Conservation (phyloP, 2,113 vertebrate genomes). For the Chloroceryle aenea region DNA sequence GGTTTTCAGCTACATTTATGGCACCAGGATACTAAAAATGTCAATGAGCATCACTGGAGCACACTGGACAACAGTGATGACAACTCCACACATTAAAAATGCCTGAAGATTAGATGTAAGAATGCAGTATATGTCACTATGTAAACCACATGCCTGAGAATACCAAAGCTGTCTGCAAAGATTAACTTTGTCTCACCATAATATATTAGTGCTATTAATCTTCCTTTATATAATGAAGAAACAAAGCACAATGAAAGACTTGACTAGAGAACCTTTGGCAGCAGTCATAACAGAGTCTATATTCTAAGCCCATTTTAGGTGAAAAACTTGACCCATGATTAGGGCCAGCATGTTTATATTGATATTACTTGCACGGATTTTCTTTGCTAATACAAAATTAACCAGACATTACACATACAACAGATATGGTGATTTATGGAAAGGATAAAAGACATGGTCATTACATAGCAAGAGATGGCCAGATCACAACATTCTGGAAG, state of each 20-base stretch:
- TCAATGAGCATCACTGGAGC: neutral
- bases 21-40: neutral
- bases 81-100: neutral
- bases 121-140: neutral
- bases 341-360: neutral
- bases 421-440: neutral
- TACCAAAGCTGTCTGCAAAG: neutral
- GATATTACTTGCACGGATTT: accelerated
- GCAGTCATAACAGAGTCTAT: neutral
- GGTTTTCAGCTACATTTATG: neutral
- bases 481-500: neutral
- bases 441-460: neutral
- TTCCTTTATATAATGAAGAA: neutral
- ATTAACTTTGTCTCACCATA: neutral
- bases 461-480: neutral
- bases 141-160: neutral
- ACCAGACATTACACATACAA: accelerated
- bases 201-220: neutral
- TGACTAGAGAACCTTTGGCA: neutral
- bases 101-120: neutral
- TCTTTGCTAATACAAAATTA: neutral
- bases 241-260: neutral
- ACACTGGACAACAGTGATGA: neutral
- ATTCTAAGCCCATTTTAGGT: neutral
- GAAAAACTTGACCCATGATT: neutral